Base-by-base conservation (phyloP, 2,888 invertebrate genomes). In the Antheraea assamensis region DNA sequence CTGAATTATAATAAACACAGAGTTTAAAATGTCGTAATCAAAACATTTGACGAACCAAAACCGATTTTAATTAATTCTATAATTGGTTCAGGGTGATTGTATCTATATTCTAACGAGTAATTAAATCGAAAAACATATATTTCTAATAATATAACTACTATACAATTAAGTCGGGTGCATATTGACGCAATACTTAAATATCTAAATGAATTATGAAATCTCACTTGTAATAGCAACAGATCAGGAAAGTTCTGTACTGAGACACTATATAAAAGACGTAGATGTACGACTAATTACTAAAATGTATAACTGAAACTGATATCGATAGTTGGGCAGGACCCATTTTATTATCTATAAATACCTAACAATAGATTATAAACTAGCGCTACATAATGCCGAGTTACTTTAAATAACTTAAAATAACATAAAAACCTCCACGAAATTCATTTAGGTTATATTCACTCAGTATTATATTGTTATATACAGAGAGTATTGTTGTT, bases 31-130 rank as follows among this genome's bases (percentile, higher is more conserved):
- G 68, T n/a, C 68, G 68, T 68, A 35, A 68, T 68, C 35, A 68
- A 35, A 68, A 35, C 7, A 68, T 68, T 35, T 68, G 35, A 2
- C 35, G n/a, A 68, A n/a, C 35, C n/a, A 68, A 68, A 21, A 68
- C 13, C n/a, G 15, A 68, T 68, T 68, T 68, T 68, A 68, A 68
- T 68, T 68, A 35, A 17, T 68, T 68, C 21, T 35, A 24, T 68
- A 68, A 68, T 68, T 68, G 68, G 35, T 68, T 35, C 35, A 68
- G n/a, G 31, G 21, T 68, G 68, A 68, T 68, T 68, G 19, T 31
- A 35, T 68, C 24, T 68, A 35, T 35, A 68, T 4, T n/a, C 31
- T 68, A 64, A 30, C 27, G 27, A 17, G 61, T 30, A 30, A 30
- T 17, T 64, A 30, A 30, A 64, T 64, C 17, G 15, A 35, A 24